Conservation (phyloP, 2,797 vertebrate species). For the Platyrinchus mystaceus region DNA sequence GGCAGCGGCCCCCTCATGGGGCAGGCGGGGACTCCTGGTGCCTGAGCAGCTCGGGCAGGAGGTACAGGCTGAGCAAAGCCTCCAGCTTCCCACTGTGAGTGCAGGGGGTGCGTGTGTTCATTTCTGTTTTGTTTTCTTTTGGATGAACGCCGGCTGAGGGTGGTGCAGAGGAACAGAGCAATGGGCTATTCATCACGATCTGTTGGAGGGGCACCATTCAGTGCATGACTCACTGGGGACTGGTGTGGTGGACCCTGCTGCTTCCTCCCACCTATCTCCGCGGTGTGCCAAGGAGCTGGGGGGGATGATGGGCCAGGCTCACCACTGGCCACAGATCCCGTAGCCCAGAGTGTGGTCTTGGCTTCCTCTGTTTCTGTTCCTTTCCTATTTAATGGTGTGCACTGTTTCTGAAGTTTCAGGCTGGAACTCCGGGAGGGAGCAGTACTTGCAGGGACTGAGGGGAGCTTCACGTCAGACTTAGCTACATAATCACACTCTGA, state of each 20-base stretch:
- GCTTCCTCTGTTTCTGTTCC: conserved; percentile 24
- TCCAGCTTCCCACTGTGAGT: conserved; percentile 37
- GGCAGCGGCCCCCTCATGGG: conserved; percentile 86
- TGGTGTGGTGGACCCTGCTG: background rate
- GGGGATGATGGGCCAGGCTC: background rate
- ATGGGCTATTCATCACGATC: background rate
- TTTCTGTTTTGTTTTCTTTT: conserved; percentile 53
- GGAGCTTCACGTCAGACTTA: conserved; percentile 10
- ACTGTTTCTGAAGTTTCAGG: conserved; percentile 65
- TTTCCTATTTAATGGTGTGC: conserved; percentile 7
- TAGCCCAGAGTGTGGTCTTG: background rate
- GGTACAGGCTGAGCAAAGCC: conserved; percentile 1
- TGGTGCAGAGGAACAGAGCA: background rate
- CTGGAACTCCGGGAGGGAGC: conserved; percentile 38
- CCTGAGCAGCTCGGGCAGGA: conserved; percentile 73
- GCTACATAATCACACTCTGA: conserved; percentile 28
- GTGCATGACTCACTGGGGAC: background rate
- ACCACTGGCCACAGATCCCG: background rate
- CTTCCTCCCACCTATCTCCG: conserved; percentile 21
- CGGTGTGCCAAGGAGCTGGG: conserved; percentile 11
- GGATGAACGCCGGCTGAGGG: conserved; percentile 33
- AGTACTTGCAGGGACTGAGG: conserved; percentile 44
- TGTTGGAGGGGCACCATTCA: background rate
- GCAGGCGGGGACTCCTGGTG: conserved; percentile 90
- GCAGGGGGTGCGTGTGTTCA: conserved; percentile 47